Evolutionary conservation across 2,888 invertebrate species (phyloP).

Genomic region (Leptinotarsa juncta): DNA sequence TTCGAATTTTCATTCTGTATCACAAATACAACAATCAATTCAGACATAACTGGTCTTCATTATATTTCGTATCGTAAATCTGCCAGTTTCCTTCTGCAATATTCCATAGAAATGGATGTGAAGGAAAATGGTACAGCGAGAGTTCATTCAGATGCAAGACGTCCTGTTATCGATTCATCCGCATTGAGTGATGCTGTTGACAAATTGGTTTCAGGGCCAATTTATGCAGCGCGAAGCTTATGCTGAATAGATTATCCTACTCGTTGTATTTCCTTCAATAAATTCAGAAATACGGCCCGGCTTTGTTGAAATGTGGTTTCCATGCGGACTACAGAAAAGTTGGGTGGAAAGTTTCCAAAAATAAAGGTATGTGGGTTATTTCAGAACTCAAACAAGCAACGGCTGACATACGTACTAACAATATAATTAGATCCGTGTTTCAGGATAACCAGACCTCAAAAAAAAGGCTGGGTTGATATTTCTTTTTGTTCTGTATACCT

Average conservation of each 20-base stretch:
- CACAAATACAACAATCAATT: no score
- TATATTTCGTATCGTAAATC: not conserved
- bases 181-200: conserved; percentile 10
- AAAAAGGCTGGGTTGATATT: no score
- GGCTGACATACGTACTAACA: no score
- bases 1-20: no score
- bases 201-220: conserved; percentile 17
- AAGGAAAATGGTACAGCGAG: not conserved
- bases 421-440: no score
- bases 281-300: conserved; percentile 2
- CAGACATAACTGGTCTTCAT: not conserved
- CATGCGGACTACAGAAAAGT: not conserved
- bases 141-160: conserved; percentile 10
- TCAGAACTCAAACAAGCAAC: no score
- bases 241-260: conserved; percentile 12
- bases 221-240: conserved; percentile 8
- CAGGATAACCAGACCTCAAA: no score
- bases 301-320: conserved; percentile 7
- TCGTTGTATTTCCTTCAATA: conserved; percentile 7
- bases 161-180: conserved; percentile 9
- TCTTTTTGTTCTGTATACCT: no score
- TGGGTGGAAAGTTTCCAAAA: not conserved
- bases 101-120: not conserved
- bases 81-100: not conserved
- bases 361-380: not conserved